Conservation (phyloP, 2,888 invertebrate genomes). For the Pegoplata infirma region DNA sequence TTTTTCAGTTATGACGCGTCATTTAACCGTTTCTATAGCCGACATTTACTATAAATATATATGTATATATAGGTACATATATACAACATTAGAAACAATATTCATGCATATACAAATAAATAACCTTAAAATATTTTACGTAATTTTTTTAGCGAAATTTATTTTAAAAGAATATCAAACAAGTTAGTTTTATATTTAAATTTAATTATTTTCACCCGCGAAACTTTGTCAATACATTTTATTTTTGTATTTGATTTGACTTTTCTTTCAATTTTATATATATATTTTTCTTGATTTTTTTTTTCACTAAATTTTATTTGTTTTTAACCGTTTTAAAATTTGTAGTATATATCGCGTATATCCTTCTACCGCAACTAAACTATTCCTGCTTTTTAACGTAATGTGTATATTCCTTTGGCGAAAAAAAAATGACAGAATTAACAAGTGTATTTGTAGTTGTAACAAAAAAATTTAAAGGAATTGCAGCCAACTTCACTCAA, state of each 20-base stretch:
- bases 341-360: constrained; percentile 47
- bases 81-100: too few species aligned
- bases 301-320: constrained; percentile 10
- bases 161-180: not conserved
- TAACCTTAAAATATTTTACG: constrained; percentile 56
- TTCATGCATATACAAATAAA: constrained; percentile 22
- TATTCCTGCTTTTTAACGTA: constrained; percentile 44
- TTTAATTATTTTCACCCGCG: not conserved
- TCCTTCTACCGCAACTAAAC: constrained; percentile 61
- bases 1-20: constrained; percentile 44
- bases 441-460: constrained; percentile 53
- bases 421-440: constrained; percentile 53
- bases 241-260: not conserved
- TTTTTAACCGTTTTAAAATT: constrained; percentile 24
- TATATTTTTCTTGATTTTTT: not conserved
- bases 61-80: constrained; percentile 1
- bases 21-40: constrained; percentile 41
- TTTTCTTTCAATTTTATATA: not conserved
- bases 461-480: constrained; percentile 17
- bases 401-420: constrained; percentile 52
- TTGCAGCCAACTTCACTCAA: constrained; percentile 56
- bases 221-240: not conserved
- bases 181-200: not conserved
- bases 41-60: constrained; percentile 22
- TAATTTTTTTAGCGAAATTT: constrained; percentile 44